Evolutionary conservation across 2,797 vertebrate species (phyloP).

Genomic region (Leptoclinus maculatus): DNA sequence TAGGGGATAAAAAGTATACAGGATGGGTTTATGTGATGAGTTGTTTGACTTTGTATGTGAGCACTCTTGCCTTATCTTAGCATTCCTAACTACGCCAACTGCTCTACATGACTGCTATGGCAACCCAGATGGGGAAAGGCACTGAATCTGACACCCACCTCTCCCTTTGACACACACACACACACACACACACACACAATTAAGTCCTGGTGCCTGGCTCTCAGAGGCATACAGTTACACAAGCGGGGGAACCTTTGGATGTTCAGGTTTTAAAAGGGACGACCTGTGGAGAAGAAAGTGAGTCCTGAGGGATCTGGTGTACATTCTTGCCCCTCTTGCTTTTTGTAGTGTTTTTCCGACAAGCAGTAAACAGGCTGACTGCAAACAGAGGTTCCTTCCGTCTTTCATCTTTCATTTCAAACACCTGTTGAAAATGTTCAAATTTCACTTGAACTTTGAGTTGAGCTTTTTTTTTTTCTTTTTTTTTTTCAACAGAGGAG

Average conservation of each 20-base stretch:
- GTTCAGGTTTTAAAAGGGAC: conserved; percentile 69
- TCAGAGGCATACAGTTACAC: conserved; percentile 78
- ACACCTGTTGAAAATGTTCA: conserved; percentile 66
- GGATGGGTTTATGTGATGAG: conserved; percentile 47
- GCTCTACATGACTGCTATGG: conserved; percentile 67
- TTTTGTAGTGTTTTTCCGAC: conserved; percentile 66
- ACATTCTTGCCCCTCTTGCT: conserved; percentile 35
- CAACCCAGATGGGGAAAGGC: conserved; percentile 63
- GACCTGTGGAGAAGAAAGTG: conserved; percentile 72
- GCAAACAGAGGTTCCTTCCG: conserved; percentile 49
- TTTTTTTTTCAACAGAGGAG: background rate
- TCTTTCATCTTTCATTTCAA: conserved; percentile 66
- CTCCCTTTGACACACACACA: conserved; percentile 49
- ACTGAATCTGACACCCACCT: conserved; percentile 72
- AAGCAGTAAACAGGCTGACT: conserved; percentile 66
- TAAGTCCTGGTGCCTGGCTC: conserved; percentile 70
- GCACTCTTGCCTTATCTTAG: conserved; percentile 70
- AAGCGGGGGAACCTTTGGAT: conserved; percentile 63
- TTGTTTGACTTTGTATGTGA: conserved; percentile 34
- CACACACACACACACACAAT: conserved; percentile 39
- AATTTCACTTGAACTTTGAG: conserved; percentile 47
- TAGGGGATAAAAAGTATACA: conserved; percentile 48
- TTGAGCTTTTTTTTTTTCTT: conserved; percentile 3
- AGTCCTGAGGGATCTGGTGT: conserved; percentile 63
- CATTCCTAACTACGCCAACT: conserved; percentile 77